phyloP scores from a whole-genome alignment of 2,113 vertebrate species.

The Dolichallabes microphthalmus region DNA sequence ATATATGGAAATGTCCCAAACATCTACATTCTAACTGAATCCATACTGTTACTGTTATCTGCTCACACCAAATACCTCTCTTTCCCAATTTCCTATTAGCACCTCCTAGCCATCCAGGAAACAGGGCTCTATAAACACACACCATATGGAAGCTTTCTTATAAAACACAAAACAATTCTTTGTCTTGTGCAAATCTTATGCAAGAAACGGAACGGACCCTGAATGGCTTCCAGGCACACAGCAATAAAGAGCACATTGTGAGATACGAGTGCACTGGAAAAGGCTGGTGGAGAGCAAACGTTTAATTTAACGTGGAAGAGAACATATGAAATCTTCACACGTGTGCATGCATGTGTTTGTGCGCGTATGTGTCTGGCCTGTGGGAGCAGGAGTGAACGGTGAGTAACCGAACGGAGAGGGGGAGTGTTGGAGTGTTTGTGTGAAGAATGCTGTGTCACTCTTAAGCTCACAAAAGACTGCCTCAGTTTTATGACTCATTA shows the following conservation, averaged over 20 bases:
- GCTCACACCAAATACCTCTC: conserved; percentile 2
- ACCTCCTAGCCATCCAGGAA: conserved; percentile 18
- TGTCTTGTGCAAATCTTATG: conserved; percentile 33
- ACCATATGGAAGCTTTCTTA: conserved; percentile 44
- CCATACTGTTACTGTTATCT: conserved; percentile 9
- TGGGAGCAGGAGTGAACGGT: conserved; percentile 6
- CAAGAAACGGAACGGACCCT: conserved; percentile 27
- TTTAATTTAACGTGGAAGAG: background rate
- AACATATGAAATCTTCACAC: conserved; percentile 6
- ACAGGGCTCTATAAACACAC: conserved; percentile 25
- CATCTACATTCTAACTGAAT: background rate
- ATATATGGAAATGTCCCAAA: background rate
- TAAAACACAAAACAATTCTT: conserved; percentile 43
- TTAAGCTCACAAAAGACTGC: conserved; percentile 6
- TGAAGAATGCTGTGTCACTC: conserved; percentile 39
- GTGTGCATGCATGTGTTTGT: conserved; percentile 14
- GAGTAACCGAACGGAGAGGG: conserved; percentile 17
- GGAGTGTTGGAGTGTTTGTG: conserved; percentile 24
- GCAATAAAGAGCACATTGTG: conserved; percentile 41
- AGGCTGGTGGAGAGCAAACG: conserved; percentile 5
- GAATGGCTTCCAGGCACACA: conserved; percentile 13
- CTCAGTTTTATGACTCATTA: conserved; percentile 42
- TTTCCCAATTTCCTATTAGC: conserved; percentile 15
- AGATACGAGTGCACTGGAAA: background rate
- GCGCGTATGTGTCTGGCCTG: conserved; percentile 7